Evolutionary conservation across 2,113 vertebrate species (phyloP).

Genomic region (Plecturocebus donacophilus): DNA sequence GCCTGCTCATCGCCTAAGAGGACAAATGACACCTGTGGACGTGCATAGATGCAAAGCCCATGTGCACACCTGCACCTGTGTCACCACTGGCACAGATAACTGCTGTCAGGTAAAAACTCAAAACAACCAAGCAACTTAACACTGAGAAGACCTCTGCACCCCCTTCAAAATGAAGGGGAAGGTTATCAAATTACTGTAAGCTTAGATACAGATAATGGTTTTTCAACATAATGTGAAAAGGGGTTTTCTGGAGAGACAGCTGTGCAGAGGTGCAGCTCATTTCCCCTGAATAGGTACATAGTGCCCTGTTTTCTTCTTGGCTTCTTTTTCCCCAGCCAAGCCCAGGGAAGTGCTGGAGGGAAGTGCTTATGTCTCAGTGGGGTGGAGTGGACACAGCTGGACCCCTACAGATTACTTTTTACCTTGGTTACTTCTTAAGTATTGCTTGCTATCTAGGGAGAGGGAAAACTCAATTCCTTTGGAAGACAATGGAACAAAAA

Average conservation of each 20-base stretch:
- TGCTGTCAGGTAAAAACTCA: fast-evolving
- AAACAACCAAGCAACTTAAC: not conserved
- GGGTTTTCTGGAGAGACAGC: not conserved
- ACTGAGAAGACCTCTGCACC: not conserved
- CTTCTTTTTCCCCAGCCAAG: not conserved
- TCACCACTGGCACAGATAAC: fast-evolving
- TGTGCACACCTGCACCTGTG: fast-evolving
- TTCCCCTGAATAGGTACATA: not conserved
- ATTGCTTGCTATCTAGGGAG: not conserved
- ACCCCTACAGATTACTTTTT: not conserved
- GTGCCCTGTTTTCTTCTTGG: not conserved
- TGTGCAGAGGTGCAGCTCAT: not conserved
- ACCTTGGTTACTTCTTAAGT: not conserved
- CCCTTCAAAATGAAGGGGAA: not conserved
- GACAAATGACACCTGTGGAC: fast-evolving
- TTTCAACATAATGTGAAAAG: not conserved
- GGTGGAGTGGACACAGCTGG: too few relatives aligned
- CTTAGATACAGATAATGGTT: not conserved
- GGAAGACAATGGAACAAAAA: not conserved
- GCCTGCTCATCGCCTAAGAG: not conserved
- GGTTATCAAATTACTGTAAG: not conserved
- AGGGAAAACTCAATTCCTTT: not conserved
- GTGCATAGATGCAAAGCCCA: fast-evolving
- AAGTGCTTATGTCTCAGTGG: not conserved
- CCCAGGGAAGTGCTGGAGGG: not conserved